Evolutionary conservation across 1,140 invertebrate species (phyloP).

Genomic region (Delia radicum): DNA sequence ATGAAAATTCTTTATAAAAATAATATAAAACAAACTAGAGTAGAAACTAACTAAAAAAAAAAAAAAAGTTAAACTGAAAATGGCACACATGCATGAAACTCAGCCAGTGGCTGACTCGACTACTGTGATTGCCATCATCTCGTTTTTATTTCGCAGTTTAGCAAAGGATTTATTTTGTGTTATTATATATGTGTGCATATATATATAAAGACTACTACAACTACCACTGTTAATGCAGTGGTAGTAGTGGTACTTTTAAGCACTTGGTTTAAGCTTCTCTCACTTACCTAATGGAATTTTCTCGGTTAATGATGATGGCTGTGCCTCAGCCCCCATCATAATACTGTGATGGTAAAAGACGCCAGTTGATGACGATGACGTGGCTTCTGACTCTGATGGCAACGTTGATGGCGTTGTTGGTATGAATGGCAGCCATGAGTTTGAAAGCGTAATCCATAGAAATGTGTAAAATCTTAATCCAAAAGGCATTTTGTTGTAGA

Average conservation of each 20-base stretch:
- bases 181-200: not conserved
- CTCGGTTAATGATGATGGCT: conserved; percentile 55
- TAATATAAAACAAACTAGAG: not conserved
- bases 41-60: not conserved
- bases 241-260: not conserved
- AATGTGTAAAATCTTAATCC: conserved; percentile 41
- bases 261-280: not conserved
- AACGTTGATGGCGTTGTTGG: conserved; percentile 8
- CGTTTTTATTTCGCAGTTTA: not conserved
- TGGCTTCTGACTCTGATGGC: not conserved
- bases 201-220: too few relatives aligned
- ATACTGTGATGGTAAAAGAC: not conserved
- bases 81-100: not conserved
- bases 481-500: conserved; percentile 41
- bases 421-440: conserved; percentile 26
- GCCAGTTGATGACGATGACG: not conserved
- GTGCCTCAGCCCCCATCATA: conserved; percentile 34
- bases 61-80: not conserved
- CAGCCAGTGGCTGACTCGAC: not conserved
- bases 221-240: not conserved
- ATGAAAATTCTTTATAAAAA: not conserved
- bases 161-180: not conserved
- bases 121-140: not conserved
- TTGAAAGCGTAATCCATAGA: conserved; percentile 44
- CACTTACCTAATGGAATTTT: conserved; percentile 55